These are phyloP conservation scores for Hippoglossus hippoglossus DNA, from an alignment of 2,797 vertebrate species.

Conservation along the genomic window DNA sequence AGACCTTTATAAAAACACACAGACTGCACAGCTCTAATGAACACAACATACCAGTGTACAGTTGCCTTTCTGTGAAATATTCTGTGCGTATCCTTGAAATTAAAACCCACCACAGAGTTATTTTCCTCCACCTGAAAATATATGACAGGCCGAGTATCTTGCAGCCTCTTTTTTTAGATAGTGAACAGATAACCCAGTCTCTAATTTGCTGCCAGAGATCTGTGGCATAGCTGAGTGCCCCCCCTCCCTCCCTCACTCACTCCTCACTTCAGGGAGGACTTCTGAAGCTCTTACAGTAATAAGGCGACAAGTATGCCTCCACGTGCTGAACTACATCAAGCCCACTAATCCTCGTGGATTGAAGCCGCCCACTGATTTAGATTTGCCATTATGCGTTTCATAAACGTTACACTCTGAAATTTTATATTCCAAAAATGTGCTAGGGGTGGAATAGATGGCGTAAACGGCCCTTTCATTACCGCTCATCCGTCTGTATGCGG, in stretches of 20 bases:
- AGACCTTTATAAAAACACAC: slow-evolving; percentile 26
- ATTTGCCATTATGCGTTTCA: slow-evolving; percentile 86
- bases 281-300: slow-evolving; percentile 83
- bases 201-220: slow-evolving; percentile 83
- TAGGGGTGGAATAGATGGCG: slow-evolving; percentile 72
- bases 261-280: slow-evolving; percentile 77
- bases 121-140: slow-evolving; percentile 65
- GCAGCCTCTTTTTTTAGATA: slow-evolving; percentile 52
- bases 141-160: slow-evolving; percentile 71
- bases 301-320: slow-evolving; percentile 83
- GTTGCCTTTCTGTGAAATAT: slow-evolving; percentile 46
- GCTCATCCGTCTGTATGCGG: slow-evolving; percentile 71
- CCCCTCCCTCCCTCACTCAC: slow-evolving; percentile 37
- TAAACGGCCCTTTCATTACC: slow-evolving; percentile 84
- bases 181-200: slow-evolving; percentile 77
- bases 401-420: slow-evolving; percentile 83
- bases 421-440: slow-evolving; percentile 78
- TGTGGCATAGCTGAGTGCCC: slow-evolving; percentile 71
- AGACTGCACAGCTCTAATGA: slow-evolving; percentile 36
- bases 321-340: slow-evolving; percentile 82
- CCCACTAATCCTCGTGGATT: slow-evolving; percentile 83
- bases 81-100: slow-evolving; percentile 61
- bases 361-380: slow-evolving; percentile 86
- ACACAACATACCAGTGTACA: slow-evolving; percentile 14
- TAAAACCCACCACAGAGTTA: slow-evolving; percentile 55